Conservation (phyloP, 2,888 invertebrate genomes). For the Cotesia congregata region DNA sequence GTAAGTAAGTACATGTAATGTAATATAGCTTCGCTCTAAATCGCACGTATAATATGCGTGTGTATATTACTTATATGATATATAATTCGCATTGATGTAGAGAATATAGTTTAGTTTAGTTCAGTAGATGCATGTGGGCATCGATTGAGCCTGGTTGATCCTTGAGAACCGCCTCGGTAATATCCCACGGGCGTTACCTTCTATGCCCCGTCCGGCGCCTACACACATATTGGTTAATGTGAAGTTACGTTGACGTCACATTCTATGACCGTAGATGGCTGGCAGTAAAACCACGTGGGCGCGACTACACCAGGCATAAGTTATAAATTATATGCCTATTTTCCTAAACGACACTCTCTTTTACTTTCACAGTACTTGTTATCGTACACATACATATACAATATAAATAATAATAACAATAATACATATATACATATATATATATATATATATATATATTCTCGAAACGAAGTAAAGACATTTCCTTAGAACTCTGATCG, state of each 20-base stretch:
- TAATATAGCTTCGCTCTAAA: neutral
- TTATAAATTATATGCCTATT: conserved; percentile 66
- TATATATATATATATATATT: neutral
- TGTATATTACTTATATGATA: neutral
- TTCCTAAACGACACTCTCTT: conserved; percentile 48
- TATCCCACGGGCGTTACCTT: conserved; percentile 66
- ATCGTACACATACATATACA: conserved; percentile 39
- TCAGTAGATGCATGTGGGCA: conserved; percentile 44
- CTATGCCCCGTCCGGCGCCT: conserved; percentile 63
- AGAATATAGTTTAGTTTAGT: conserved; percentile 25
- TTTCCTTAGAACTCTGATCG: conserved; percentile 40
- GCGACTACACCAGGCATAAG: conserved; percentile 50
- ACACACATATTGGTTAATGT: conserved; percentile 63
- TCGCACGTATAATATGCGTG: neutral
- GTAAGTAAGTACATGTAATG: conserved; percentile 8
- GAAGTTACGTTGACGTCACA: conserved; percentile 68
- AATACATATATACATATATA: neutral
- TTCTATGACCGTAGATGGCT: conserved; percentile 63
- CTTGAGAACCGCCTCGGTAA: conserved; percentile 52
- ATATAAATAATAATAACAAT: neutral
- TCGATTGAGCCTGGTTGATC: conserved; percentile 49
- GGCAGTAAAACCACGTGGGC: conserved; percentile 62
- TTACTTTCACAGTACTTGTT: conserved; percentile 42
- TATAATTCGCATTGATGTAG: neutral
- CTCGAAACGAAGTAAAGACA: conserved; percentile 25